Conservation (phyloP, 1,140 invertebrate genomes). For the Latrodectus geometricus region DNA sequence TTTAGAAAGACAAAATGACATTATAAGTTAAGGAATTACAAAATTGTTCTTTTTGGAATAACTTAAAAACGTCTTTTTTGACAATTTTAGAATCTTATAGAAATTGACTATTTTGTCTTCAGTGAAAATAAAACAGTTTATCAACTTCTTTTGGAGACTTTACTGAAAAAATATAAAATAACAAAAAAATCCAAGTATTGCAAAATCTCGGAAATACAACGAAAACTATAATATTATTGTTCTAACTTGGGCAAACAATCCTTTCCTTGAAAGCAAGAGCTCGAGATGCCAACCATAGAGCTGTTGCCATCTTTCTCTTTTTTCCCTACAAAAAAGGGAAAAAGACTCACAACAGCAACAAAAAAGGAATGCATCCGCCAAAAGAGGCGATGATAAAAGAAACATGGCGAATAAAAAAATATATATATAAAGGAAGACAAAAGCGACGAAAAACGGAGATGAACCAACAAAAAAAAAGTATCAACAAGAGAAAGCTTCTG, state of each 20-base stretch:
- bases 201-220: too few relatives aligned
- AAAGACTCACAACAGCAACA: background rate
- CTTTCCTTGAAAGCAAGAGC: background rate
- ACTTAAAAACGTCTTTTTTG: too few relatives aligned
- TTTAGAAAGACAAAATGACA: too few relatives aligned
- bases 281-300: background rate
- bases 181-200: too few relatives aligned
- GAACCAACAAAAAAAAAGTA: background rate
- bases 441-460: conserved; percentile 1
- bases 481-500: background rate
- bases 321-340: background rate
- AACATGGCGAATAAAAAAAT: background rate
- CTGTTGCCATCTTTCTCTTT: background rate
- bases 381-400: background rate
- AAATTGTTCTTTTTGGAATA: too few relatives aligned
- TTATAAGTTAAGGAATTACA: too few relatives aligned
- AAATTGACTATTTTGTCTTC: too few relatives aligned
- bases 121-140: too few relatives aligned
- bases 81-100: too few relatives aligned
- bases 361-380: background rate
- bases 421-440: background rate
- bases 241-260: background rate
- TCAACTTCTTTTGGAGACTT: too few relatives aligned
- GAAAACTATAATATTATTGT: background rate
- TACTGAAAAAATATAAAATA: too few relatives aligned